Percentiles rank a stretch among this genome's conserved stretches.
Evolutionary conservation across 2,797 vertebrate genomes (phyloP).

Genomic region (Phyllotis vaccarum): DNA sequence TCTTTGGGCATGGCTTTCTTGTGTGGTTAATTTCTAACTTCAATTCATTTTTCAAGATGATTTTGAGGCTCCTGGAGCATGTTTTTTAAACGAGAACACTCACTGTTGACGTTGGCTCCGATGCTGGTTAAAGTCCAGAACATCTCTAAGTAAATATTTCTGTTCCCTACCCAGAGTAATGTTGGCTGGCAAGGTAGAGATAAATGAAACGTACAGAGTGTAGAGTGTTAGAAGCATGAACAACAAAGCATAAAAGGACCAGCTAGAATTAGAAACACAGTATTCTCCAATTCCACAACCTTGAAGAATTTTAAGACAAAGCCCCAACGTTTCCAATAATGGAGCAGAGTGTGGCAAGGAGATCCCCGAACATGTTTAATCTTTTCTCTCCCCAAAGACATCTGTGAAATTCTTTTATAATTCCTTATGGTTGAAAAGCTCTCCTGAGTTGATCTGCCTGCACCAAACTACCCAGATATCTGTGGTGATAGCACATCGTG

Average conservation of each 20-base stretch:
- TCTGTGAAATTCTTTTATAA: neutral
- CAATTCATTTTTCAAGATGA: conserved; percentile 48
- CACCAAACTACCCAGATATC: neutral
- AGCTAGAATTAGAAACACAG: neutral
- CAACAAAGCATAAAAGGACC: conserved; percentile 6
- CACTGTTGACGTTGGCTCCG: neutral
- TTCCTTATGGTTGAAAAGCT: neutral
- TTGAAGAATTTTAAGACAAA: conserved; percentile 13
- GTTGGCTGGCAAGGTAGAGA: neutral
- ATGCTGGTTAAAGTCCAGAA: neutral
- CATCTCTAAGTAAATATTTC: conserved; percentile 53
- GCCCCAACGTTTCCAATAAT: neutral
- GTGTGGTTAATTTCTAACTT: neutral
- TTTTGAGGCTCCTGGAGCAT: neutral
- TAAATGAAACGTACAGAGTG: neutral
- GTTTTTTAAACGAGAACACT: neutral
- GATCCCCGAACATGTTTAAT: neutral
- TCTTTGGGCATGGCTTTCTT: neutral
- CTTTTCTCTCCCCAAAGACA: neutral
- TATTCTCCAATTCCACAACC: neutral
- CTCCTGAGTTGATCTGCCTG: neutral
- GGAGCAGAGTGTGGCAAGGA: neutral
- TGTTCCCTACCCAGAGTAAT: conserved; percentile 8
- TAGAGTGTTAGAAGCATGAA: neutral
- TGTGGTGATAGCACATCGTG: neutral